phyloP scores from a whole-genome alignment of 2,113 vertebrate species.

The Onychostruthus taczanowskii region DNA sequence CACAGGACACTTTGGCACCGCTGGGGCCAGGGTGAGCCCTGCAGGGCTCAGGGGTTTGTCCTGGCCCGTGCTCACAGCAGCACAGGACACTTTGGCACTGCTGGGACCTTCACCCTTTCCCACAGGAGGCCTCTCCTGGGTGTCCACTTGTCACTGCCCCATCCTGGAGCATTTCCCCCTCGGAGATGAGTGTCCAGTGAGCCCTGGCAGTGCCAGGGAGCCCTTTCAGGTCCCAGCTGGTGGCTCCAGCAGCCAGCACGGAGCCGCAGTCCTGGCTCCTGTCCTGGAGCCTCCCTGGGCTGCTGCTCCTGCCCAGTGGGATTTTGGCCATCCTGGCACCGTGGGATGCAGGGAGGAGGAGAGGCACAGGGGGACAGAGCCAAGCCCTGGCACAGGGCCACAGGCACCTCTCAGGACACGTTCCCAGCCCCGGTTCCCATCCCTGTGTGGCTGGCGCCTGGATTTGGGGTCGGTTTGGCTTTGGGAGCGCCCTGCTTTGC shows the following conservation, averaged over 20 bases:
- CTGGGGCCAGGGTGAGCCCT: no score
- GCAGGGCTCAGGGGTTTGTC: no score
- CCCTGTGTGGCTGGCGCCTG: rapidly evolving
- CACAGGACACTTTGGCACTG: no score
- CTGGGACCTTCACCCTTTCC: not conserved
- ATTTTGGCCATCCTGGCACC: not conserved
- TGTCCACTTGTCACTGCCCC: not conserved
- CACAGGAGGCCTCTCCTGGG: not conserved
- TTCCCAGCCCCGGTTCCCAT: not conserved
- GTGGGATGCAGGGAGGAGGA: not conserved
- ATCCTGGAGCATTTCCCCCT: not conserved
- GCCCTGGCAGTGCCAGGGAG: not conserved
- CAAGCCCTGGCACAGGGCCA: not conserved
- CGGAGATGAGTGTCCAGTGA: not conserved
- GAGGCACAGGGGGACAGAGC: not conserved
- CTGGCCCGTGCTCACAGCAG: no score
- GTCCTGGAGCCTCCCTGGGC: not conserved
- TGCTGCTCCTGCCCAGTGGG: not conserved
- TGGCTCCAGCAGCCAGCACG: not conserved
- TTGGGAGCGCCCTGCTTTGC: not conserved
- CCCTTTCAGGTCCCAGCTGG: not conserved
- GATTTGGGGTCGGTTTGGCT: not conserved
- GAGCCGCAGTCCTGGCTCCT: not conserved
- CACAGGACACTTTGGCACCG: not conserved
- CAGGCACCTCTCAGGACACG: not conserved